Percentiles rank a stretch among this genome's conserved stretches.
These are phyloP conservation scores for Ptilonorhynchus violaceus DNA, from an alignment of 2,113 vertebrate genomes.

Conservation along the genomic window DNA sequence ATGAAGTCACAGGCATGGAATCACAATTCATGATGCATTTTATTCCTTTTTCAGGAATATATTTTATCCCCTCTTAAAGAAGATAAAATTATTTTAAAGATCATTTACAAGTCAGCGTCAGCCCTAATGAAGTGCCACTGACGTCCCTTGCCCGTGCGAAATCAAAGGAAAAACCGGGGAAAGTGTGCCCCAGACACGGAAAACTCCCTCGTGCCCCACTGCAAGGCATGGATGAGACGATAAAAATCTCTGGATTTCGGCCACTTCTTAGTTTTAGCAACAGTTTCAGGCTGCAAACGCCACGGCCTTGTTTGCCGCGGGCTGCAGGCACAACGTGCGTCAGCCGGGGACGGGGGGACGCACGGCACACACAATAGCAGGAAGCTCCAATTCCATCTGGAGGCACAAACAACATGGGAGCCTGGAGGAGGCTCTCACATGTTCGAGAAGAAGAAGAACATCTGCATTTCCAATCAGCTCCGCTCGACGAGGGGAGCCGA, in stretches of 20 bases:
- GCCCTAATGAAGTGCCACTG: background rate
- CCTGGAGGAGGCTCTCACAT: background rate
- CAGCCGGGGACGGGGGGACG: slow-evolving; percentile 68
- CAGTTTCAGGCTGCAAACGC: slow-evolving; percentile 3
- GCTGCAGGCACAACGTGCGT: slow-evolving; percentile 66
- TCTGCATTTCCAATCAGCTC: slow-evolving; percentile 71
- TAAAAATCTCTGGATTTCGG: slow-evolving; percentile 65
- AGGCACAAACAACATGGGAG: slow-evolving; percentile 76
- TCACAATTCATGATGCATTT: background rate
- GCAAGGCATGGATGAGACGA: background rate
- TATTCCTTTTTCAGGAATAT: background rate
- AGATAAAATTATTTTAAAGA: background rate
- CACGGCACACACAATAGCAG: slow-evolving; percentile 73
- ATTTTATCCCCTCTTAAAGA: background rate
- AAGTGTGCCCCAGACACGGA: background rate
- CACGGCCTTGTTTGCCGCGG: slow-evolving; percentile 41
- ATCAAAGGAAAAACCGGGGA: background rate
- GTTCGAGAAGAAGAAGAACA: slow-evolving; percentile 64
- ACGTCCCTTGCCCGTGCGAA: background rate
- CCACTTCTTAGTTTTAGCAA: slow-evolving; percentile 53
- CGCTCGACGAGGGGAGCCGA: slow-evolving; percentile 1
- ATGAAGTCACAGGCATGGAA: background rate
- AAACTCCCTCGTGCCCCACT: slow-evolving; percentile 31
- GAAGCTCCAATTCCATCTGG: slow-evolving; percentile 76
- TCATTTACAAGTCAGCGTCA: background rate